These are phyloP conservation scores for Heliothis virescens DNA, from an alignment of 1,140 invertebrate species.

Conservation along the genomic window DNA sequence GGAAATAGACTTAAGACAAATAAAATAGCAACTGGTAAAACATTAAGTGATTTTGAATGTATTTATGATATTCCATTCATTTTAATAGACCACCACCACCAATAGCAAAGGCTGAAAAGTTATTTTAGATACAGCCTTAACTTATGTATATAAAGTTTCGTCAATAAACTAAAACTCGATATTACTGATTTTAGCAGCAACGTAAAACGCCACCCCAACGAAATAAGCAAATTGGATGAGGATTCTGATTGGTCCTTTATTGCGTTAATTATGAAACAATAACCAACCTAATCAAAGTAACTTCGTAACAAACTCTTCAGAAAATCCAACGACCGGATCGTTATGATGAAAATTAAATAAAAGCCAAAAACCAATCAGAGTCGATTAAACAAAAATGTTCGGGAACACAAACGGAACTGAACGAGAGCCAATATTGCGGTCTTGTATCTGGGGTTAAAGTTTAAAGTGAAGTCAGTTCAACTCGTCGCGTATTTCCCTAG, in stretches of 20 bases:
- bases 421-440: slow-evolving; percentile 60
- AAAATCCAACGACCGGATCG: slow-evolving; percentile 5
- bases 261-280: slow-evolving; percentile 1
- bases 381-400: slow-evolving; percentile 46
- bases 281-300: slow-evolving; percentile 3
- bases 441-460: slow-evolving; percentile 55
- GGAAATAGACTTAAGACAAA: slow-evolving; percentile 1
- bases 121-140: not conserved
- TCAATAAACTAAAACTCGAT: no score
- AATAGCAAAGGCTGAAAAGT: not conserved
- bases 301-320: not conserved
- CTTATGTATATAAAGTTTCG: no score
- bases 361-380: slow-evolving; percentile 46
- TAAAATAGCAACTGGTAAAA: not conserved
- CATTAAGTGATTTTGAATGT: not conserved
- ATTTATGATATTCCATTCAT: not conserved
- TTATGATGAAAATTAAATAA: slow-evolving; percentile 43
- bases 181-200: no score
- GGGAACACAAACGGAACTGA: slow-evolving; percentile 49
- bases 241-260: slow-evolving; percentile 6
- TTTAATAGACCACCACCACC: not conserved
- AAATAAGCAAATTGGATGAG: not conserved
- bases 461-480: slow-evolving; percentile 61
- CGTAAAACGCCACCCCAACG: not conserved
- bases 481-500: slow-evolving; percentile 65